Percentiles rank a stretch among this genome's conserved stretches.
These are phyloP conservation scores for Sicus ferrugineus DNA, from an alignment of 2,888 invertebrate genomes.

Conservation along the genomic window DNA sequence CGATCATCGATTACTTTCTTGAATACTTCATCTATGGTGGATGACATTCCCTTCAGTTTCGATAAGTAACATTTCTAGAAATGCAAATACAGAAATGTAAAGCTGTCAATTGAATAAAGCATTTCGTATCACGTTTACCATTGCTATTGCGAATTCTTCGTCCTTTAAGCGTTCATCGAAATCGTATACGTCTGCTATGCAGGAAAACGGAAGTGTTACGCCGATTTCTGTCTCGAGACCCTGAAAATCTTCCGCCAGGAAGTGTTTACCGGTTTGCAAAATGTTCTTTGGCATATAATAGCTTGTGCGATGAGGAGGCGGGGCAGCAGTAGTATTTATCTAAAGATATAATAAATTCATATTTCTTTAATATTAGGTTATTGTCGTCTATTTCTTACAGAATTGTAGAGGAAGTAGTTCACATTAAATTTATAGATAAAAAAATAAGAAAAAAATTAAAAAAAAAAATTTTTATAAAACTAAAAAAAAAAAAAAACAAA, in stretches of 20 bases:
- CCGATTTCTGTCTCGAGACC: not conserved
- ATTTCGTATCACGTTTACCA: not conserved
- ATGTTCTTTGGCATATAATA: not conserved
- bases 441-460: not conserved
- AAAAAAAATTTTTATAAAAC: not conserved
- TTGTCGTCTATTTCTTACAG: not conserved
- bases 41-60: slow-evolving; percentile 4
- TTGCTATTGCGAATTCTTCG: not conserved
- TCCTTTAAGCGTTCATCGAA: not conserved
- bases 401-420: not conserved
- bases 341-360: too few species aligned
- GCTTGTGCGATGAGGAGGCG: too few species aligned
- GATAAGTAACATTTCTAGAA: slow-evolving; percentile 1
- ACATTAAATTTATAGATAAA: not conserved
- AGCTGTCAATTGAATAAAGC: not conserved
- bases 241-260: slow-evolving; percentile 8
- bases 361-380: not conserved
- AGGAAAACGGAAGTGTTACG: not conserved
- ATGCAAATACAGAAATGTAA: not conserved
- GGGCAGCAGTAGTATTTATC: too few species aligned
- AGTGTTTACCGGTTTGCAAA: not conserved
- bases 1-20: slow-evolving; percentile 14
- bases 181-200: slow-evolving; percentile 3
- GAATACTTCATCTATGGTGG: slow-evolving; percentile 13
- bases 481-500: not conserved